Evolutionary conservation across 2,113 vertebrate species (phyloP).

Genomic region (Okapia johnstoni): DNA sequence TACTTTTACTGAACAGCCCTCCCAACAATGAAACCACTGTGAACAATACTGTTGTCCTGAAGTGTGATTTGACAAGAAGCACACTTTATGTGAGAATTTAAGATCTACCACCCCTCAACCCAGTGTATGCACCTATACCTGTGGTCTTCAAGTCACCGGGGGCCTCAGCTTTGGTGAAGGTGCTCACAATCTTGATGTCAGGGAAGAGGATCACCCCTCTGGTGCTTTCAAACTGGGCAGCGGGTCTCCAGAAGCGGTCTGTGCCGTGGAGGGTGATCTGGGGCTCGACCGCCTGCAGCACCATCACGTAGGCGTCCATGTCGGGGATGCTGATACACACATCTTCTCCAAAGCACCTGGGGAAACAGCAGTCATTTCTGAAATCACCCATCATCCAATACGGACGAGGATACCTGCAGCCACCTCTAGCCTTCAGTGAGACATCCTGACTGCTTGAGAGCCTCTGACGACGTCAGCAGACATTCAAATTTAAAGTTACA

Average conservation of each 20-base stretch:
- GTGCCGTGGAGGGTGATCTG: constrained; percentile 92
- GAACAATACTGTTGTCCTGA: neutral
- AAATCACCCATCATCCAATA: accelerated
- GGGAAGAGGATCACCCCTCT: constrained; percentile 88
- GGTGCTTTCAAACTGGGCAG: constrained; percentile 84
- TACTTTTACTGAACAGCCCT: neutral
- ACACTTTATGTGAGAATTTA: neutral
- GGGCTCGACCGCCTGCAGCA: constrained; percentile 94
- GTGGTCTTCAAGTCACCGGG: constrained; percentile 63
- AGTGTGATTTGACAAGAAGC: neutral
- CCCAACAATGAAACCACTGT: neutral
- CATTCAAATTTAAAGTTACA: neutral
- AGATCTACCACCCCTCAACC: neutral
- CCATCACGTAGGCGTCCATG: constrained; percentile 93
- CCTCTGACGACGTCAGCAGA: neutral
- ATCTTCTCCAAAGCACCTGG: constrained; percentile 97
- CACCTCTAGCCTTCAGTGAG: neutral
- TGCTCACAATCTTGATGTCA: constrained; percentile 94
- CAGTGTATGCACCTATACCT: constrained; percentile 53
- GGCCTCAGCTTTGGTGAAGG: constrained; percentile 84
- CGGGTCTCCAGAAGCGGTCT: constrained; percentile 88
- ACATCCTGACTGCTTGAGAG: neutral
- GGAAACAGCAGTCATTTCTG: constrained; percentile 21
- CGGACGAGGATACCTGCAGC: too few species aligned
- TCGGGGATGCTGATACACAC: constrained; percentile 94